phyloP scores from a whole-genome alignment of 1,140 invertebrate species.

The Cotesia chilonis region DNA sequence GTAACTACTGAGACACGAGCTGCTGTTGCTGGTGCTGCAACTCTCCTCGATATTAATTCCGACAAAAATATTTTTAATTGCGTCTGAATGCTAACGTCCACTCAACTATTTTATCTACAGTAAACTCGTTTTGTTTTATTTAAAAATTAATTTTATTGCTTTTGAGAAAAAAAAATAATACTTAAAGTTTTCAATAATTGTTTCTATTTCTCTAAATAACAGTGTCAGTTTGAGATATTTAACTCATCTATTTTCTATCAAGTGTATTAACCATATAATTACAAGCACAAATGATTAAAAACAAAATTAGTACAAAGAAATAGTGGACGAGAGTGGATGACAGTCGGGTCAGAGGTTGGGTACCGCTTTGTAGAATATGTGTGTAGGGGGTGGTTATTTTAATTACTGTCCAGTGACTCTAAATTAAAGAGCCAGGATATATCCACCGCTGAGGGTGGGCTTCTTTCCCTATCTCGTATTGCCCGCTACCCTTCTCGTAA shows the following conservation, averaged over 20 bases:
- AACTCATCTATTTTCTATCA: too few species aligned
- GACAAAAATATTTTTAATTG: background rate
- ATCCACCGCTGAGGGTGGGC: conserved; percentile 47
- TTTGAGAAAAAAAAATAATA: too few species aligned
- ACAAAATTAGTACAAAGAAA: background rate
- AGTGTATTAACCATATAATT: background rate
- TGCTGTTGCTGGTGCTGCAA: background rate
- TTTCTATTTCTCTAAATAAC: too few species aligned
- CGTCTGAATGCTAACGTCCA: too few species aligned
- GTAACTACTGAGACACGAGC: background rate
- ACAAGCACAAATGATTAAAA: background rate
- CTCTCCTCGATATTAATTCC: conserved; percentile 36
- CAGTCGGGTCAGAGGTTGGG: conserved; percentile 45
- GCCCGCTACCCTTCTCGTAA: conserved; percentile 48
- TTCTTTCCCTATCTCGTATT: conserved; percentile 7
- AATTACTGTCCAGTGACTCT: conserved; percentile 66
- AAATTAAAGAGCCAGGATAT: conserved; percentile 64
- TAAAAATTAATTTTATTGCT: too few species aligned
- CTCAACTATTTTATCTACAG: too few species aligned
- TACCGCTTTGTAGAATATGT: conserved; percentile 58
- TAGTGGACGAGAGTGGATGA: background rate
- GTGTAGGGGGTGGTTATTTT: conserved; percentile 62
- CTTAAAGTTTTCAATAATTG: too few species aligned
- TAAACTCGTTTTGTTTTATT: too few species aligned
- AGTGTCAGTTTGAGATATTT: too few species aligned